A percentile compares a stretch with the other conserved stretches of the same genome.
phyloP scores from a whole-genome alignment of 2,113 vertebrate genomes.

The Oncorhynchus nerka region DNA sequence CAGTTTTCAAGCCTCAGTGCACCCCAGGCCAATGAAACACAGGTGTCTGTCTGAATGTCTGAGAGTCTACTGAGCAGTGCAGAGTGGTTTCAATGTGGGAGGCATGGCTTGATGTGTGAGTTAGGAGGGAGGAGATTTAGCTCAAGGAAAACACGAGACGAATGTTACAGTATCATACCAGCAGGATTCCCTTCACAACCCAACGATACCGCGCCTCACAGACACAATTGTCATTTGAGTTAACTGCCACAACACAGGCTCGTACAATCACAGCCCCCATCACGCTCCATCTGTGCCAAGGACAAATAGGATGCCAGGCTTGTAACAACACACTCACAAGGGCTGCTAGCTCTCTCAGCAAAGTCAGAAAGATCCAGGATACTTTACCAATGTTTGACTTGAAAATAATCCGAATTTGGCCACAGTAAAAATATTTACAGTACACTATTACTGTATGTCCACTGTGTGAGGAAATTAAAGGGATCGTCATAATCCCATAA shows the following conservation, averaged over 20 bases:
- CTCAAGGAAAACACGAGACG: conserved; percentile 26
- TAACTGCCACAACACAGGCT: conserved; percentile 26
- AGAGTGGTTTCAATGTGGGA: conserved; percentile 1
- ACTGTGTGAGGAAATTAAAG: no score
- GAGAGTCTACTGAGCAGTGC: conserved; percentile 24
- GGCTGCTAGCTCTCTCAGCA: conserved; percentile 1
- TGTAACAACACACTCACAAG: conserved; percentile 27
- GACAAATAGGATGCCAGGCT: conserved; percentile 20
- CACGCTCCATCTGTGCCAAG: conserved; percentile 40
- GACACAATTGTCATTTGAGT: conserved; percentile 37
- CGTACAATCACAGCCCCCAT: conserved; percentile 34
- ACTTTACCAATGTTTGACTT: background rate
- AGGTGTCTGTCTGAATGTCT: conserved; percentile 31
- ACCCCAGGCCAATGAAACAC: conserved; percentile 33
- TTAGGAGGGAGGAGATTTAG: conserved; percentile 20
- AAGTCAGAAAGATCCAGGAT: conserved; percentile 27
- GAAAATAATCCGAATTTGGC: no score
- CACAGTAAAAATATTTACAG: no score
- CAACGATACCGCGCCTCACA: conserved; percentile 19
- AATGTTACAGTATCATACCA: conserved; percentile 21
- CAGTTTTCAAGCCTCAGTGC: conserved; percentile 28
- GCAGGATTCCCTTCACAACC: conserved; percentile 25
- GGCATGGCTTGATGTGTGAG: conserved; percentile 28
- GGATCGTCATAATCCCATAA: conserved; percentile 43
- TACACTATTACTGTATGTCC: no score